Percentiles rank a stretch among this genome's conserved stretches.
These are phyloP conservation scores for Passer domesticus DNA, from an alignment of 2,113 vertebrate species.

Conservation along the genomic window DNA sequence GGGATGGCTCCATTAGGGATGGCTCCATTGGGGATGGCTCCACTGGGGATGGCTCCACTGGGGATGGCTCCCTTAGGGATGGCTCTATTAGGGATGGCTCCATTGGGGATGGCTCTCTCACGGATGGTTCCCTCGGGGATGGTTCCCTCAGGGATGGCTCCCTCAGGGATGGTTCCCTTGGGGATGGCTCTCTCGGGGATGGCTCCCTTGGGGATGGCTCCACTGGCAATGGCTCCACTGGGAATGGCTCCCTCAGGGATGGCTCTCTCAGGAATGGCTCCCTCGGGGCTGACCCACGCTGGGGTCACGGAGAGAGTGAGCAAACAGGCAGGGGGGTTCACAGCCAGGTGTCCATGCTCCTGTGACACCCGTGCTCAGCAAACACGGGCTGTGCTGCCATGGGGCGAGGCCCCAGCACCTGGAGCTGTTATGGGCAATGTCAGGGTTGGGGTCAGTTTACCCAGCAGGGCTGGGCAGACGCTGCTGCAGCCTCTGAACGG, in stretches of 20 bases:
- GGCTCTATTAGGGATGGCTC: neutral
- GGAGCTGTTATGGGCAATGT: neutral
- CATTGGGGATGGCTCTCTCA: neutral
- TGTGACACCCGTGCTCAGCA: accelerated
- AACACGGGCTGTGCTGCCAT: accelerated
- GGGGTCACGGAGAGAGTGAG: neutral
- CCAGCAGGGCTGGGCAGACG: neutral
- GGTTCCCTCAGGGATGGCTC: neutral
- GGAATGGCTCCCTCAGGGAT: neutral
- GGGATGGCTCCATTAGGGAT: neutral
- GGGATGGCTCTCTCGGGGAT: neutral
- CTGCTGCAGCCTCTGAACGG: neutral
- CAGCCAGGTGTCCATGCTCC: neutral
- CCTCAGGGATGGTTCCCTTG: neutral
- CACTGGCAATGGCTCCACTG: too few relatives aligned
- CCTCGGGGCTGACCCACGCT: accelerated
- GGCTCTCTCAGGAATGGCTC: neutral
- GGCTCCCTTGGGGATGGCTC: neutral
- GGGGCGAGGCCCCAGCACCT: neutral
- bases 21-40: neutral
- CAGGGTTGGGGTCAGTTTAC: constrained; percentile 13
- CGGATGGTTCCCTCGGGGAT: neutral
- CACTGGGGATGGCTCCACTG: neutral
- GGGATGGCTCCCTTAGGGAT: neutral
- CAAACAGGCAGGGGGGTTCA: neutral